Evolutionary conservation across 2,113 vertebrate species (phyloP), one percentile per base, ranked within the genome.

Genomic region (Chaenocephalus aceratus): DNA sequence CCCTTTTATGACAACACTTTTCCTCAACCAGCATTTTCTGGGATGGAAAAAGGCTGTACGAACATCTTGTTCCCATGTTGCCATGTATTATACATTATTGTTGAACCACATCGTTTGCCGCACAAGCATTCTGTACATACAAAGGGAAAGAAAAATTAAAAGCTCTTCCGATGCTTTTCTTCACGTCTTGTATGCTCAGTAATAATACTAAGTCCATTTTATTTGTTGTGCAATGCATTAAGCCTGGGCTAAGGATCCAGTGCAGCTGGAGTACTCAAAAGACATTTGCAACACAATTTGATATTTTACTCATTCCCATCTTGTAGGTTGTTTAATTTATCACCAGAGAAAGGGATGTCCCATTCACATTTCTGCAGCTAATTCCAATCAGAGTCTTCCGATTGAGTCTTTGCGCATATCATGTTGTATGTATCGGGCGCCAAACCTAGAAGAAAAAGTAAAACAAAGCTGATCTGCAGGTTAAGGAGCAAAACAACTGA

Each of bases 21-120:
- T 69, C 34, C 70, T 78, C 61, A 77, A 68, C 71, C 57, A 26
- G 13, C 77, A 79, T 87, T 88, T 88, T 75, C 59, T 60, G 53
- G 74, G 70, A 64, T 74, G 45, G 34, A 86, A 86, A 58, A 66
- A 78, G 52, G 45, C 75, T 60, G 69, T 76, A 63, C 56, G 82
- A 87, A 89, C 84, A 76, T 85, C 49, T 67, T 74, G 78, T 87
- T 85, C 87, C 67, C 82, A 63, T 68, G 54, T 68, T 87, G 80
- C 80, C 23, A 23, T 68, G 58, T 64, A 70, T 68, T 64, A 87
- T 86, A 52, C 82, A 76, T 88, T 88, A 82, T 80, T 88, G 85
- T 85, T 77, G 75, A 81, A 80, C 79, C 59, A 75, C 79, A 70
- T 76, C 85, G 79, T 78, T 87, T 75, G 69, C 62, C 62, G 78